phyloP scores from a whole-genome alignment of 2,888 invertebrate genomes.

The Hirtodrosophila cameraria region DNA sequence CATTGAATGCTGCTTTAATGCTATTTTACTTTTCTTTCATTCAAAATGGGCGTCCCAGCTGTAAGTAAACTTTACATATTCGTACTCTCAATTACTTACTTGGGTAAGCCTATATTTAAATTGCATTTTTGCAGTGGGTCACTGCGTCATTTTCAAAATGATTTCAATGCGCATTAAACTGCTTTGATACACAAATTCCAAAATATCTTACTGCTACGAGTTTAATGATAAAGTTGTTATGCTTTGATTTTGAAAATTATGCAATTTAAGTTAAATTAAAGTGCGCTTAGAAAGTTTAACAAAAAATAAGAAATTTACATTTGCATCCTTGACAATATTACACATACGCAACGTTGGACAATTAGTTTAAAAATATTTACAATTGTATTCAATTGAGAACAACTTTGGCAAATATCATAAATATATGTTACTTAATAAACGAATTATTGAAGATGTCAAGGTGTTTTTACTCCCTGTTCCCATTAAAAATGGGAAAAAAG shows the following conservation, averaged over 20 bases:
- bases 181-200: background rate
- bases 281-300: too few relatives aligned
- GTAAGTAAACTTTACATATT: constrained; percentile 33
- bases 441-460: too few relatives aligned
- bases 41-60: constrained; percentile 32
- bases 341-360: background rate
- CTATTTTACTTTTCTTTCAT: constrained; percentile 30
- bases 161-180: constrained; percentile 10
- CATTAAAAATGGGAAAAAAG: too few relatives aligned
- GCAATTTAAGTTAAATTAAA: too few relatives aligned
- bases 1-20: constrained; percentile 51
- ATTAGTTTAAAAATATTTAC: too few relatives aligned
- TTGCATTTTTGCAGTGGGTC: constrained; percentile 16
- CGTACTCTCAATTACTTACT: constrained; percentile 5
- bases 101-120: constrained; percentile 32
- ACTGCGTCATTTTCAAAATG: constrained; percentile 30
- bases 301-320: background rate
- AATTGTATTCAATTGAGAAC: too few relatives aligned
- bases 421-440: too few relatives aligned
- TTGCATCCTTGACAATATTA: background rate
- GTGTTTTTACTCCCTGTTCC: too few relatives aligned
- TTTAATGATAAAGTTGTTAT: too few relatives aligned
- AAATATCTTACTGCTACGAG: too few relatives aligned
- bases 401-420: too few relatives aligned
- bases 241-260: too few relatives aligned